Base-by-base conservation (phyloP, 2,888 invertebrate genomes). In the Cerceris rybyensis region DNA sequence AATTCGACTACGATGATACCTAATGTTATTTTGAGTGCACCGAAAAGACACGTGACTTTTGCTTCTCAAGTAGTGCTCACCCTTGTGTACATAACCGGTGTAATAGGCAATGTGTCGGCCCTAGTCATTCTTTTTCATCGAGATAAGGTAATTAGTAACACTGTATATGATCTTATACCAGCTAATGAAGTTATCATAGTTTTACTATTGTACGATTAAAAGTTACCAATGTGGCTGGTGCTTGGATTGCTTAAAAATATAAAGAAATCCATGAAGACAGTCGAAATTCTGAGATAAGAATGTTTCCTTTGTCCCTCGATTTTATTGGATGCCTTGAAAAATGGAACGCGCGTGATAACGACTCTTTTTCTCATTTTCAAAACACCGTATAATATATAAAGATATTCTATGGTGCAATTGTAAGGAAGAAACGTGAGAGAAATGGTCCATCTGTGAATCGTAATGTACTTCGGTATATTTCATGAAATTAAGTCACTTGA, bases 31-130 rank as follows among this genome's bases (percentile, higher is more conserved):
- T 11, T 61, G 7, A 55, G 69, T 13, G 41, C 78, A 28, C 64
- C 82, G 0, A 86, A 78, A 41, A 85, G 87, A 55, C 89, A 90
- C 75, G 86, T 91, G 70, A 82, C 87, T 11, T 64, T 90, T 8
- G 87, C 82, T 2, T 78, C 88, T 13, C 92, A 92, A 81, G 75
- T 91, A 49, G 93, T 94, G 2, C 90, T 95, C 16, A 94, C 94
- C 57, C 91, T 94, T 73, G 94, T 94, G 84, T 96, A 95, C 87
- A 90, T 94, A 5, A 92, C 96, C 16, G 97, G 97, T 1, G 95
- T 96, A 49, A 84, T 95, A 41, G 97, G 97, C 6, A 97, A 97
- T 88, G 93, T 95, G 9, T 94, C 95, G n/a, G 97, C 97, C 7
- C 94, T 98, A 66, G 93, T 95, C 67, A 96, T 96, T 81, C 93